Percentiles rank a stretch among this genome's conserved stretches.
phyloP scores from a whole-genome alignment of 2,113 vertebrate genomes.

The Sterna hirundo region DNA sequence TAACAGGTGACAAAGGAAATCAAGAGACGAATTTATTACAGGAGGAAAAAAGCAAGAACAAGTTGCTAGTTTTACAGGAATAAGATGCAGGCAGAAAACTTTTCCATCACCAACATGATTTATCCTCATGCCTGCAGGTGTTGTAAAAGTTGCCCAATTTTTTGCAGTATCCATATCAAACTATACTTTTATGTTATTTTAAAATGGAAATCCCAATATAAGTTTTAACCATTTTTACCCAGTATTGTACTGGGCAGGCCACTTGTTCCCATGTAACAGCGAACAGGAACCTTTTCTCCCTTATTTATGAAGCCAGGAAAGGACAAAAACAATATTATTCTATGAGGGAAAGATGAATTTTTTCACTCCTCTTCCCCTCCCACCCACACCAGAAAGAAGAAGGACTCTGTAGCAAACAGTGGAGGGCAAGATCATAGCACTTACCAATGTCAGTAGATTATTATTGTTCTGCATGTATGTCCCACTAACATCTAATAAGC shows the following conservation, averaged over 20 bases:
- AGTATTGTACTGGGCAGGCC: neutral
- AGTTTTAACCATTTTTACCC: neutral
- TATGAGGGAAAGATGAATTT: neutral
- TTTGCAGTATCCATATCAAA: neutral
- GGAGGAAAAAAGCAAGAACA: accelerated
- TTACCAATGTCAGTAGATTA: neutral
- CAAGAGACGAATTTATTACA: neutral
- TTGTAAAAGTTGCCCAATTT: neutral
- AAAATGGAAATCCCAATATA: neutral
- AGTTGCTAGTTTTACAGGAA: neutral
- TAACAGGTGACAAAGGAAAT: neutral
- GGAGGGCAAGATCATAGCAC: neutral
- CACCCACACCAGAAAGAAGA: neutral
- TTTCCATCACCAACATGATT: neutral
- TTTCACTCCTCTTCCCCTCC: neutral
- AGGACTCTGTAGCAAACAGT: neutral
- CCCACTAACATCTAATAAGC: neutral
- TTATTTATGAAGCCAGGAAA: neutral
- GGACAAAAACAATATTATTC: neutral
- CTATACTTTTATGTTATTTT: neutral
- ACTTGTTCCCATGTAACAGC: neutral
- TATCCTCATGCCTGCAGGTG: neutral
- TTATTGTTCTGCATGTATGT: neutral
- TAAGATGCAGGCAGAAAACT: neutral
- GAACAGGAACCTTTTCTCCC: neutral